phyloP scores from a whole-genome alignment of 1,140 invertebrate genomes.

The Galleria mellonella region DNA sequence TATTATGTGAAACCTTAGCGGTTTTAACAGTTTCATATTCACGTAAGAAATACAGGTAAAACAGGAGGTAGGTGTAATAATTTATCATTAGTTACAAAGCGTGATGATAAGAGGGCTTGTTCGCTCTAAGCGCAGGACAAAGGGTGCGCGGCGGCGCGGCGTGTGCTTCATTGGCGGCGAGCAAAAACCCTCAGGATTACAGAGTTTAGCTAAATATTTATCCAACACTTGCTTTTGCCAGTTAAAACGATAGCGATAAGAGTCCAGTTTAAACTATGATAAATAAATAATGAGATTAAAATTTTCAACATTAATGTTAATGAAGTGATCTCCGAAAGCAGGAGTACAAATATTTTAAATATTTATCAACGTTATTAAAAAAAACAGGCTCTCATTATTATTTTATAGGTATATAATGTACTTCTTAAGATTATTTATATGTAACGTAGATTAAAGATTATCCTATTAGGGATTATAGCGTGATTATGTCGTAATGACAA shows the following conservation, averaged over 20 bases:
- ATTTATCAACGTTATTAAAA: no score
- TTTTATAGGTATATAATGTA: no score
- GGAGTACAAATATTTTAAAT: no score
- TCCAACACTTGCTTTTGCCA: constrained; percentile 24
- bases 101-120: constrained; percentile 28
- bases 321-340: no score
- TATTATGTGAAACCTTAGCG: neutral
- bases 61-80: constrained; percentile 18
- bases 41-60: constrained; percentile 3
- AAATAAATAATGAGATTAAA: no score
- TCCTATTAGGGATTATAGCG: no score
- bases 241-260: constrained; percentile 6
- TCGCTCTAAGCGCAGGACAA: constrained; percentile 25
- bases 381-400: no score
- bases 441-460: no score
- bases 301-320: no score
- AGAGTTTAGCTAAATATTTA: constrained; percentile 37
- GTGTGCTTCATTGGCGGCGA: neutral
- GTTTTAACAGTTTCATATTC: neutral
- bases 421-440: no score
- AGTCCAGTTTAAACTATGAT: no score
- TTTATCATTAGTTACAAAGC: constrained; percentile 34
- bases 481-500: no score
- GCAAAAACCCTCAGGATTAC: constrained; percentile 37
- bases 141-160: constrained; percentile 14